These are phyloP conservation scores for Automeris io DNA, from an alignment of 2,888 invertebrate species.

Conservation along the genomic window DNA sequence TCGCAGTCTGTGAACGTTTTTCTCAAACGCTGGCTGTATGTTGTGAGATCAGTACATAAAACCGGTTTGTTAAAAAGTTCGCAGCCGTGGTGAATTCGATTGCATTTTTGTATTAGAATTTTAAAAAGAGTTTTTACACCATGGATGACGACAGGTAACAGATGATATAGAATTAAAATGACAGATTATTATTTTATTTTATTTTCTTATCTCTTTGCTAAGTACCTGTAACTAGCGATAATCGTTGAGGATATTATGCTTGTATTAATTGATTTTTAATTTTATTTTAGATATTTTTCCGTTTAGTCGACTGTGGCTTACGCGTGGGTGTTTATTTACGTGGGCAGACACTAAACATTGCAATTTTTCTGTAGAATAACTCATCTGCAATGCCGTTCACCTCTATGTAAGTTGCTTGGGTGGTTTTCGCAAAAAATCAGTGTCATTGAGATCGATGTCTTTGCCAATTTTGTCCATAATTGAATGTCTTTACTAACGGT, in stretches of 20 bases:
- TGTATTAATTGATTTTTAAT: slow-evolving; percentile 6
- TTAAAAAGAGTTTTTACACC: slow-evolving; percentile 24
- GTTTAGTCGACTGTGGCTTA: slow-evolving; percentile 45
- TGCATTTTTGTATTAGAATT: slow-evolving; percentile 10
- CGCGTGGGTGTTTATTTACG: slow-evolving; percentile 40
- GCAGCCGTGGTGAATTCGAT: slow-evolving; percentile 22
- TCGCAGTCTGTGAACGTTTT: slow-evolving; percentile 56
- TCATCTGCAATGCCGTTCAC: slow-evolving; percentile 62
- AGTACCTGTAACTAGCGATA: background rate
- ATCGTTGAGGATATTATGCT: background rate
- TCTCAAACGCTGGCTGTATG: slow-evolving; percentile 51
- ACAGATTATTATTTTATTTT: slow-evolving; percentile 13
- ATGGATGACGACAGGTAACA: slow-evolving; percentile 40
- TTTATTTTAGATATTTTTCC: slow-evolving; percentile 47
- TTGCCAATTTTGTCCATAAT: slow-evolving; percentile 11
- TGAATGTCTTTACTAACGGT: slow-evolving; percentile 3
- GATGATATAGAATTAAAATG: slow-evolving; percentile 5
- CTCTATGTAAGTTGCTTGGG: slow-evolving; percentile 63
- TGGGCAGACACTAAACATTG: slow-evolving; percentile 20
- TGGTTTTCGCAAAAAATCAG: slow-evolving; percentile 7
- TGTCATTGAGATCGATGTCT: slow-evolving; percentile 11
- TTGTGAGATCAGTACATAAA: slow-evolving; percentile 25
- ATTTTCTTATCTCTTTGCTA: slow-evolving; percentile 2
- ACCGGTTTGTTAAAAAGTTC: slow-evolving; percentile 42
- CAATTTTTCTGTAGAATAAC: slow-evolving; percentile 17